Percentiles rank a stretch among this genome's conserved stretches.
phyloP scores from a whole-genome alignment of 2,113 vertebrate genomes.

The Melanocharis versteri region DNA sequence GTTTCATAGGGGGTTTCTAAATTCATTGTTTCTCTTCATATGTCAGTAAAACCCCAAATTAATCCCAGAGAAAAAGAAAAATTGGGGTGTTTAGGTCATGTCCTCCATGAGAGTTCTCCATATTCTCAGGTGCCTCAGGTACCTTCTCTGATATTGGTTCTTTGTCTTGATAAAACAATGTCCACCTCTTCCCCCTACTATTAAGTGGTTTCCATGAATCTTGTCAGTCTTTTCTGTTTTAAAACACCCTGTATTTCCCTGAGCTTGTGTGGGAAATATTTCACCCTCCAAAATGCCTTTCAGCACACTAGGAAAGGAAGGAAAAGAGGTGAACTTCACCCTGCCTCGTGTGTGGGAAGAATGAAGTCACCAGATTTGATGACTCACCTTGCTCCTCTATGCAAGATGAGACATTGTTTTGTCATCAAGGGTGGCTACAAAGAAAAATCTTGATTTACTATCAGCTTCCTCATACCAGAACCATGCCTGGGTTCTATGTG shows the following conservation, averaged over 20 bases:
- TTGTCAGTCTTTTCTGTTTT: background rate
- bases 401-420: background rate
- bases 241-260: background rate
- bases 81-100: background rate
- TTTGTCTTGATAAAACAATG: background rate
- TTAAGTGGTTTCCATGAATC: background rate
- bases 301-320: background rate
- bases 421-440: background rate
- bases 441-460: background rate
- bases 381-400: background rate
- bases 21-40: background rate
- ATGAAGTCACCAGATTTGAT: background rate
- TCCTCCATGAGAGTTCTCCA: background rate
- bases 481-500: background rate
- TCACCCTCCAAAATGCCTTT: background rate
- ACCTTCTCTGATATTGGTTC: background rate
- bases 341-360: background rate
- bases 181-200: background rate
- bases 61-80: background rate
- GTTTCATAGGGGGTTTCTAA: background rate
- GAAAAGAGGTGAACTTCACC: background rate
- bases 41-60: background rate
- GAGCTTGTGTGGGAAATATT: background rate
- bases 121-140: background rate
- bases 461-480: background rate